Percentiles rank a stretch among this genome's conserved stretches.
Evolutionary conservation across 2,113 vertebrate species (phyloP).

Genomic region (Oceanodroma tethys): DNA sequence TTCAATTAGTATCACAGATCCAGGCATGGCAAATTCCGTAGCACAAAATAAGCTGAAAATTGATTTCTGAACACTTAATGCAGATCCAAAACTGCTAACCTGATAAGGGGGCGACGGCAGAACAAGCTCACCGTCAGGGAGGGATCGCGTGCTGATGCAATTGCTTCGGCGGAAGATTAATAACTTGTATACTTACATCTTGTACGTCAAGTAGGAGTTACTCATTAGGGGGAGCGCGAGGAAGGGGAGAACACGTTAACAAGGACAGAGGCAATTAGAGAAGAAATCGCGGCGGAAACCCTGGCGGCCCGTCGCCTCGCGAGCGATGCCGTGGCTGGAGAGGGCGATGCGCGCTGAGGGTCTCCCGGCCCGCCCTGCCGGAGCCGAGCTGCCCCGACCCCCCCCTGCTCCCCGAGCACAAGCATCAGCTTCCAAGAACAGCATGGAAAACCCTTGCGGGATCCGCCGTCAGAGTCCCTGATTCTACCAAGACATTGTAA

Average conservation of each 20-base stretch:
- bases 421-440: not conserved
- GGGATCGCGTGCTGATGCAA: not conserved
- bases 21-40: slow-evolving; percentile 72
- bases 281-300: not conserved
- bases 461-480: fast-evolving
- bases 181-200: slow-evolving; percentile 32
- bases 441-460: fast-evolving
- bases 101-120: slow-evolving; percentile 71
- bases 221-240: not conserved
- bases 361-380: not conserved
- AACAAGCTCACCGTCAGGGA: slow-evolving; percentile 14
- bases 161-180: slow-evolving; percentile 55
- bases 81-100: slow-evolving; percentile 71
- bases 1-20: slow-evolving; percentile 80
- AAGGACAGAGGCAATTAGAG: slow-evolving; percentile 35
- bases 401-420: not conserved
- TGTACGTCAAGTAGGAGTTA: slow-evolving; percentile 43
- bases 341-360: not conserved
- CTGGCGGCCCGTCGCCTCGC: not conserved
- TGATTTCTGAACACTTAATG: slow-evolving; percentile 75
- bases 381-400: no score
- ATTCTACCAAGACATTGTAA: fast-evolving
- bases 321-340: fast-evolving
- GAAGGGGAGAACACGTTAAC: not conserved
- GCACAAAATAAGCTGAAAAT: slow-evolving; percentile 82